Evolutionary conservation across 2,888 invertebrate genomes (phyloP).

Genomic region (Plemyria rubiginata): DNA sequence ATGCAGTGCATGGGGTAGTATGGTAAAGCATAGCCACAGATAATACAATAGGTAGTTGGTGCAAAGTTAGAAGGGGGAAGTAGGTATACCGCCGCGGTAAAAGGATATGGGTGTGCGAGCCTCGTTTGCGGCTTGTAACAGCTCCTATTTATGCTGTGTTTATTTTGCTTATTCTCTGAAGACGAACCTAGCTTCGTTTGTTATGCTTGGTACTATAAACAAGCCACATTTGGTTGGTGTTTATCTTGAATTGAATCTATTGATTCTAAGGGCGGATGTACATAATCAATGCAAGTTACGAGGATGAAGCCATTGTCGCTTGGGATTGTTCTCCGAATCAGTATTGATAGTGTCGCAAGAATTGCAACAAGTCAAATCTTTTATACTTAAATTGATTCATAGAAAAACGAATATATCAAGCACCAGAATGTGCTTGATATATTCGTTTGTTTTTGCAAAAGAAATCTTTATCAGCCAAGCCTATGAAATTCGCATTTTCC

Average conservation of each 20-base stretch:
- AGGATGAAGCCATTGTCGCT: slow-evolving; percentile 35
- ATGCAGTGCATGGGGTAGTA: slow-evolving; percentile 80
- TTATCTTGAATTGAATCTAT: slow-evolving; percentile 32
- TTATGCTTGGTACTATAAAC: slow-evolving; percentile 24
- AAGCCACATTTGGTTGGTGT: slow-evolving; percentile 28
- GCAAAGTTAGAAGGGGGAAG: slow-evolving; percentile 33
- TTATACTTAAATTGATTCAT: slow-evolving; percentile 2
- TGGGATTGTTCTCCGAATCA: slow-evolving; percentile 35
- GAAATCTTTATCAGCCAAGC: slow-evolving; percentile 10
- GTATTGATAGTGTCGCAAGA: slow-evolving; percentile 11
- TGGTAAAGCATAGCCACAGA: slow-evolving; percentile 32
- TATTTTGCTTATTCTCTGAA: slow-evolving; percentile 40
- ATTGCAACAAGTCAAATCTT: slow-evolving; percentile 9
- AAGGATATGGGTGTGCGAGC: slow-evolving; percentile 40
- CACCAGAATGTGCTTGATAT: too few species aligned
- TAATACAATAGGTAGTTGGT: slow-evolving; percentile 22
- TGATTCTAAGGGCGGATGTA: slow-evolving; percentile 40
- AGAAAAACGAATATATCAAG: too few species aligned
- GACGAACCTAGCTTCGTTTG: slow-evolving; percentile 27
- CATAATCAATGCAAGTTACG: slow-evolving; percentile 37
- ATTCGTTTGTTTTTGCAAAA: slow-evolving; percentile 24
- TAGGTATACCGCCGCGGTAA: slow-evolving; percentile 26
- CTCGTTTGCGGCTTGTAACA: slow-evolving; percentile 37
- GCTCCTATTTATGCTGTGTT: slow-evolving; percentile 40
- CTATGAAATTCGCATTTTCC: slow-evolving; percentile 31